These are phyloP conservation scores for Barbus barbus DNA, from an alignment of 2,113 vertebrate genomes.

Conservation along the genomic window DNA sequence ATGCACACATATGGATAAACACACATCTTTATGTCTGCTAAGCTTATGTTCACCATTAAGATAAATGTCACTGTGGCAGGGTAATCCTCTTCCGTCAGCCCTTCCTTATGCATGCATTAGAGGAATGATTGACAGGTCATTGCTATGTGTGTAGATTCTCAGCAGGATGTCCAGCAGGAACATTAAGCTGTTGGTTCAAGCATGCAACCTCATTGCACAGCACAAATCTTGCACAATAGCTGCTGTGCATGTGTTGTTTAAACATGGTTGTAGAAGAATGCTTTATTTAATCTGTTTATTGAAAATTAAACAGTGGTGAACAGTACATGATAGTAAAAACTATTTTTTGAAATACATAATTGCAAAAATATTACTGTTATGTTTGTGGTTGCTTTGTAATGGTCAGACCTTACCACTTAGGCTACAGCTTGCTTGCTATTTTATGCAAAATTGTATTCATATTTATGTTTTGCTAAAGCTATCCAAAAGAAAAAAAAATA, in stretches of 20 bases:
- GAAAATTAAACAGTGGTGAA: neutral
- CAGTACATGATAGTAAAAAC: neutral
- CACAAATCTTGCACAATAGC: slow-evolving; percentile 47
- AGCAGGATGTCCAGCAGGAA: slow-evolving; percentile 43
- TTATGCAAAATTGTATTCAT: neutral
- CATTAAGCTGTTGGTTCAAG: slow-evolving; percentile 53
- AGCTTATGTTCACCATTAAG: slow-evolving; percentile 47
- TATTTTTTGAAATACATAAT: neutral
- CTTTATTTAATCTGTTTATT: neutral
- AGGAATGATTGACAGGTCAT: slow-evolving; percentile 53
- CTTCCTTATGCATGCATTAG: slow-evolving; percentile 47
- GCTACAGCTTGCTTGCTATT: neutral
- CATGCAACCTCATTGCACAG: slow-evolving; percentile 40
- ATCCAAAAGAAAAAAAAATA: neutral
- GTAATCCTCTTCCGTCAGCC: slow-evolving; percentile 41
- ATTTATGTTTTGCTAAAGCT: neutral
- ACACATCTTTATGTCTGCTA: slow-evolving; percentile 22
- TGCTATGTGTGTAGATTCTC: slow-evolving; percentile 47
- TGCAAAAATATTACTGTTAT: neutral
- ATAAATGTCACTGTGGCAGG: slow-evolving; percentile 49
- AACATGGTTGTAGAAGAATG: neutral
- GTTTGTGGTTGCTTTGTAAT: neutral
- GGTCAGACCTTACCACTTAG: neutral
- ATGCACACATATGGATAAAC: neutral
- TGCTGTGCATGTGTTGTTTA: neutral